A percentile compares a stretch with the other conserved stretches of the same genome.
These are phyloP conservation scores for Corythornis vintsioides DNA, from an alignment of 2,113 vertebrate genomes.

Conservation along the genomic window DNA sequence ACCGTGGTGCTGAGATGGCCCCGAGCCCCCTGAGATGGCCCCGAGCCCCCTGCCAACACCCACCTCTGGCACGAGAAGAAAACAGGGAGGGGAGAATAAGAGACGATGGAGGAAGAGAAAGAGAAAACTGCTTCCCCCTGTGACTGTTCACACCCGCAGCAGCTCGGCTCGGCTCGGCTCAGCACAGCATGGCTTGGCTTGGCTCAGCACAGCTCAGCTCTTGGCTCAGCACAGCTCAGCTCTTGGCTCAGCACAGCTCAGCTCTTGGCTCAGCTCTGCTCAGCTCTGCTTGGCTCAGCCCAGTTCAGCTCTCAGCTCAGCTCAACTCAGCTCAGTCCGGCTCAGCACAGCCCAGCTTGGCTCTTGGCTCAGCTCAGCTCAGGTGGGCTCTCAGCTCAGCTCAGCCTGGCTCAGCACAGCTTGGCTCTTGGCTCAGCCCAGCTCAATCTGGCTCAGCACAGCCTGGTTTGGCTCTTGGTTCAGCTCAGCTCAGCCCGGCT, in stretches of 20 bases:
- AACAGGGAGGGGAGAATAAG: accelerated
- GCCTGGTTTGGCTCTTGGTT: too few species aligned
- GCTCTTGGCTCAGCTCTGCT: neutral
- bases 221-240: too few species aligned
- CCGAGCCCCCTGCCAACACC: accelerated
- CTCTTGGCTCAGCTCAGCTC: neutral
- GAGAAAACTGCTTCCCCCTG: neutral
- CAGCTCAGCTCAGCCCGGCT: too few species aligned
- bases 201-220: too few species aligned
- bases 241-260: too few species aligned
- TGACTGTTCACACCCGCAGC: accelerated
- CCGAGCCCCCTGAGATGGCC: neutral
- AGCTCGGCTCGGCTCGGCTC: neutral
- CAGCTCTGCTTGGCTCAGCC: too few species aligned
- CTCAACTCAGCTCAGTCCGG: too few species aligned
- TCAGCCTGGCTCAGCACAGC: too few species aligned
- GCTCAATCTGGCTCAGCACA: too few species aligned
- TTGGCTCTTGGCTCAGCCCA: too few species aligned
- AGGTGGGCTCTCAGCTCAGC: neutral
- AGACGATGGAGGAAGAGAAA: neutral
- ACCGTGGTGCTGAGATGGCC: accelerated
- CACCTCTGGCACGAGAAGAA: accelerated
- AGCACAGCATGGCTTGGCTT: too few species aligned
- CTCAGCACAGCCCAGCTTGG: neutral
- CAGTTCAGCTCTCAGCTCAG: neutral